Conservation (phyloP, 2,797 vertebrate genomes). For the Macropus fuliginosus region DNA sequence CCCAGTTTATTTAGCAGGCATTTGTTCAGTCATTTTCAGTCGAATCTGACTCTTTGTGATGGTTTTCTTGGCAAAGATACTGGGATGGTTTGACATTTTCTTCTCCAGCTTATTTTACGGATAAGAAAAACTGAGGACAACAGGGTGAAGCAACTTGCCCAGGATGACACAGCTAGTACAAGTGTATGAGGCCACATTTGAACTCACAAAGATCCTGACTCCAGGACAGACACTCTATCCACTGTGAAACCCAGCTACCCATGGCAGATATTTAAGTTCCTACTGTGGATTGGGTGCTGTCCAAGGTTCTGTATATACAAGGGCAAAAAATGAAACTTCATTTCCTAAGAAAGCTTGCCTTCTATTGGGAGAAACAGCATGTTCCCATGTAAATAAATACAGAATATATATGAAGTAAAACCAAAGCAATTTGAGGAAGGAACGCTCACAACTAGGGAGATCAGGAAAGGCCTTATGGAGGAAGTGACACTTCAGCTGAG, state of each 20-base stretch:
- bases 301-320: not conserved
- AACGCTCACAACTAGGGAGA: not conserved
- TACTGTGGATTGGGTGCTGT: not conserved
- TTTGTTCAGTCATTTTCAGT: not conserved
- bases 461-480: not conserved
- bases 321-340: not conserved
- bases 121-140: not conserved
- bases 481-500: not conserved
- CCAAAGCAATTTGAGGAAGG: not conserved
- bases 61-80: not conserved
- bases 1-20: not conserved
- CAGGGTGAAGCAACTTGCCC: not conserved
- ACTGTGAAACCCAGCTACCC: not conserved
- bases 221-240: not conserved
- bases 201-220: not conserved
- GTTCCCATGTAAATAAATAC: not conserved
- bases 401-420: not conserved
- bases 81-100: not conserved
- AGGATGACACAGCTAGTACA: not conserved
- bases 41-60: not conserved
- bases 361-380: not conserved
- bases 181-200: not conserved
- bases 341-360: not conserved
- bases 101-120: not conserved
- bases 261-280: not conserved